Evolutionary conservation across 2,113 vertebrate species (phyloP).

Genomic region (Brachypteracias leptosomus): DNA sequence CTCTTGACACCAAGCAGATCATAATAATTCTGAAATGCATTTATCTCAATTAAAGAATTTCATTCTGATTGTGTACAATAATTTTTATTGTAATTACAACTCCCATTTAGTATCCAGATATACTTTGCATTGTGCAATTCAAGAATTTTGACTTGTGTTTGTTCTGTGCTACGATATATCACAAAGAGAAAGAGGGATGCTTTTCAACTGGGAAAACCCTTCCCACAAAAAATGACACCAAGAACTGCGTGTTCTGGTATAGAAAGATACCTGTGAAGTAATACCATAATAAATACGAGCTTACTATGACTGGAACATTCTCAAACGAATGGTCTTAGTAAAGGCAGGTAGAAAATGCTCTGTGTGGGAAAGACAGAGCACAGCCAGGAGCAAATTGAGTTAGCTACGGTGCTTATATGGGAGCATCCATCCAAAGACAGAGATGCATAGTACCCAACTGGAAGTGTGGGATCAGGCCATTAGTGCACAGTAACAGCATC

Average conservation of each 20-base stretch:
- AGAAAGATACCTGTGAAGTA: background rate
- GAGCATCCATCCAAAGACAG: background rate
- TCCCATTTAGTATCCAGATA: background rate
- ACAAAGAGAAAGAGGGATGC: background rate
- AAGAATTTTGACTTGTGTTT: background rate
- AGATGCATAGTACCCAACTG: background rate
- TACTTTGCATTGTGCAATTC: background rate
- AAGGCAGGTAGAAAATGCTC: background rate
- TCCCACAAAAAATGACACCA: background rate
- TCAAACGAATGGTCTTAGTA: background rate
- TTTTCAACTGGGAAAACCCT: background rate
- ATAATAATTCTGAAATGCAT: background rate
- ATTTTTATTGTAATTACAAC: background rate
- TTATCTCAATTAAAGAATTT: background rate
- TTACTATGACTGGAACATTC: background rate
- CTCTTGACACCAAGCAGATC: background rate
- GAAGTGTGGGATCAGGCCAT: background rate
- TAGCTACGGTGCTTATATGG: background rate
- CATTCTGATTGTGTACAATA: background rate
- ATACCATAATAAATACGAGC: background rate
- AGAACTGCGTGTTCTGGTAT: background rate
- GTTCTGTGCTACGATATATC: background rate
- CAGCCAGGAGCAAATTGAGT: background rate
- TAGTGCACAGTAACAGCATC: background rate
- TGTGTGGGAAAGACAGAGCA: background rate